phyloP scores from a whole-genome alignment of 2,888 invertebrate genomes.

The Sabatieria punctata region DNA sequence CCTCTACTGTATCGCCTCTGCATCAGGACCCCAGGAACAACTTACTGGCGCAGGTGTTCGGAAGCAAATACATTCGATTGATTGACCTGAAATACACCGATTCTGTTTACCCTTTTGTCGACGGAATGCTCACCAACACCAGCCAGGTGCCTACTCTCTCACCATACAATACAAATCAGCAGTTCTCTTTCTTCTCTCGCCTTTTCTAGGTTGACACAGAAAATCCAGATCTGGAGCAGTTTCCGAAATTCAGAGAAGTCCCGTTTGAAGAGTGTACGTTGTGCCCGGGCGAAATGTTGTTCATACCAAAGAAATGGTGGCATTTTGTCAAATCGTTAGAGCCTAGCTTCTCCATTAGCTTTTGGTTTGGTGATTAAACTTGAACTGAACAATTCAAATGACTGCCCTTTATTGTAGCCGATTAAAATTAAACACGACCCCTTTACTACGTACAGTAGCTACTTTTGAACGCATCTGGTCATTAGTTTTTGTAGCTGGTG shows the following conservation, averaged over 20 bases:
- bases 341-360: slow-evolving; percentile 84
- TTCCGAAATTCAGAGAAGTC: slow-evolving; percentile 47
- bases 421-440: no score
- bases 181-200: slow-evolving; percentile 7
- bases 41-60: slow-evolving; percentile 42
- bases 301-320: slow-evolving; percentile 90
- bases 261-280: slow-evolving; percentile 49
- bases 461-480: no score
- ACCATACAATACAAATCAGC: not conserved
- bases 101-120: slow-evolving; percentile 58
- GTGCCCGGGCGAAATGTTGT: slow-evolving; percentile 69
- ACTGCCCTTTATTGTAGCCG: no score
- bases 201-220: slow-evolving; percentile 59
- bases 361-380: slow-evolving; percentile 61
- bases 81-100: slow-evolving; percentile 54
- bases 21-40: slow-evolving; percentile 45
- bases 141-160: slow-evolving; percentile 42
- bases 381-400: slow-evolving; percentile 51
- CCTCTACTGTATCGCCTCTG: slow-evolving; percentile 76
- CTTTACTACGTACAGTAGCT: no score
- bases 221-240: slow-evolving; percentile 50
- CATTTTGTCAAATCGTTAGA: slow-evolving; percentile 77
- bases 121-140: slow-evolving; percentile 62
- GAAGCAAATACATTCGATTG: slow-evolving; percentile 68
- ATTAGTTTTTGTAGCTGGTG: no score